Conservation (phyloP, 2,113 vertebrate genomes). For the Eclectus roratus region DNA sequence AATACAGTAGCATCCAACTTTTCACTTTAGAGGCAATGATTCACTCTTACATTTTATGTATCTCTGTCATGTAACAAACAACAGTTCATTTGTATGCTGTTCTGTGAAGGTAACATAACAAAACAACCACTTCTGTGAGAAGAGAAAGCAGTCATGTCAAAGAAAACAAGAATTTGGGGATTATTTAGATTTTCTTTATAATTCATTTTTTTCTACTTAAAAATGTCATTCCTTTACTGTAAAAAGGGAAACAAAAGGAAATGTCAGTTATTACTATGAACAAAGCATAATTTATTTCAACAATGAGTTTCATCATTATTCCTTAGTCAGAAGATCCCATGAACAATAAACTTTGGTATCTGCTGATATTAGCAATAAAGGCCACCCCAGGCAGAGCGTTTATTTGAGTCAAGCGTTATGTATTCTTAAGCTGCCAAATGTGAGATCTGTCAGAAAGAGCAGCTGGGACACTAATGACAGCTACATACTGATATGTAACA, state of each 20-base stretch:
- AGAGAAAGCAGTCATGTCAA: neutral
- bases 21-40: neutral
- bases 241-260: conserved; percentile 7
- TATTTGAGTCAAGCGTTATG: neutral
- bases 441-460: neutral
- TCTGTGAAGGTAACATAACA: neutral
- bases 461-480: neutral
- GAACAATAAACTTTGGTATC: conserved; percentile 16
- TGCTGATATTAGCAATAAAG: conserved; percentile 8
- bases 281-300: neutral
- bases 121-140: neutral
- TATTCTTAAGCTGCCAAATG: neutral
- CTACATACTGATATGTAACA: neutral
- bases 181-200: conserved; percentile 13
- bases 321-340: neutral
- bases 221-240: neutral
- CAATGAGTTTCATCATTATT: neutral
- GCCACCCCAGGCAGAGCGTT: neutral
- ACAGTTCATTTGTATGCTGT: neutral
- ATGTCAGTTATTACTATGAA: neutral
- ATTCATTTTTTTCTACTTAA: neutral
- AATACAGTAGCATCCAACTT: neutral
- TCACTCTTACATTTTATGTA: neutral
- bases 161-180: neutral
- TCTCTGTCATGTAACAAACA: neutral